Conservation (phyloP, 2,797 vertebrate species). For the Dryobates pubescens region DNA sequence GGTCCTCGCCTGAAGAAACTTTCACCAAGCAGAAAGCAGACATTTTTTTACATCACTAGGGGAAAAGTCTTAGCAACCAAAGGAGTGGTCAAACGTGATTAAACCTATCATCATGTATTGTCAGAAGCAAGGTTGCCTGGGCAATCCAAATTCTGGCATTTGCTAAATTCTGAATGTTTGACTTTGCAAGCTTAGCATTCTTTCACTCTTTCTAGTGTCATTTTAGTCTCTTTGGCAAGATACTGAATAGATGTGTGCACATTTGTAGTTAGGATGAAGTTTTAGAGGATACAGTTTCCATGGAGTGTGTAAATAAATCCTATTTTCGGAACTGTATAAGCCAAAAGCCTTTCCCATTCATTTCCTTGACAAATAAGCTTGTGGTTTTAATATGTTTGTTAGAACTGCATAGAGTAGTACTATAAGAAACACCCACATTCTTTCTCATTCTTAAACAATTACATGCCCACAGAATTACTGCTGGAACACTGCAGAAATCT, state of each 20-base stretch:
- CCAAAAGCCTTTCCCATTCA: constrained; percentile 15
- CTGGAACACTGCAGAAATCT: background rate
- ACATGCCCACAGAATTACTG: background rate
- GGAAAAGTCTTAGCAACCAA: background rate
- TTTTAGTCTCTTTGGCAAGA: constrained; percentile 27
- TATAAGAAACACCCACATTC: background rate
- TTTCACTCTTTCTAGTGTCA: background rate
- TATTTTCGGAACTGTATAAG: constrained; percentile 12
- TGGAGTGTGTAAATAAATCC: constrained; percentile 41
- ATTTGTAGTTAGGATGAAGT: constrained; percentile 18
- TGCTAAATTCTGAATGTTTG: constrained; percentile 4
- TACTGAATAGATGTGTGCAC: background rate
- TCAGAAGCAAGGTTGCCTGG: background rate
- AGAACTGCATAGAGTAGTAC: background rate
- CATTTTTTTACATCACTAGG: background rate
- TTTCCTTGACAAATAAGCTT: constrained; percentile 42
- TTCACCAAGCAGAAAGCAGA: background rate
- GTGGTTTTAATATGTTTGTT: constrained; percentile 9
- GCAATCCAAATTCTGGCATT: background rate
- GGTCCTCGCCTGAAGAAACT: background rate
- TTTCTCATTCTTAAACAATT: constrained; percentile 16
- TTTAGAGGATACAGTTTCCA: constrained; percentile 23
- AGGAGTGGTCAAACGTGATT: background rate
- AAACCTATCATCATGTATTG: background rate
- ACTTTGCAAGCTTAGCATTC: constrained; percentile 19